These are phyloP conservation scores for Galaxias olidus DNA, from an alignment of 2,797 vertebrate species.

Conservation along the genomic window DNA sequence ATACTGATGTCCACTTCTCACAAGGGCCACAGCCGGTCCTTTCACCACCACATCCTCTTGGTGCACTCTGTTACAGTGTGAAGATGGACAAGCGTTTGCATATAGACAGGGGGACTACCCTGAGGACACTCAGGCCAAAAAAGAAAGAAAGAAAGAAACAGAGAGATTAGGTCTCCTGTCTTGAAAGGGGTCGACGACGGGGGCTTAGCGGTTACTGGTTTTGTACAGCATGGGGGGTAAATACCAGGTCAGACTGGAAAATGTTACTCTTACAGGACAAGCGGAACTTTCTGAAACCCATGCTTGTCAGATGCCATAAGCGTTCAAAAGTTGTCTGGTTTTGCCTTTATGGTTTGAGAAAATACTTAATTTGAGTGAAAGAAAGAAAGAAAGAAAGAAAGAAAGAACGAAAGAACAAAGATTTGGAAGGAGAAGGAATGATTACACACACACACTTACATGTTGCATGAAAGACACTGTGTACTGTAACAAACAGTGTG, in stretches of 20 bases:
- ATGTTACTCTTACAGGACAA: background rate
- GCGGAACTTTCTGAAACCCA: too few relatives aligned
- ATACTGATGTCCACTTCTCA: too few relatives aligned
- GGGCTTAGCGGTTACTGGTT: background rate
- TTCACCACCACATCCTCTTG: constrained; percentile 27
- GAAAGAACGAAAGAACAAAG: too few relatives aligned
- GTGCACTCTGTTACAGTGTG: constrained; percentile 15
- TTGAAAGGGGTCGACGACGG: background rate
- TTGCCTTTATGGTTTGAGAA: too few relatives aligned
- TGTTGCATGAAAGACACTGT: too few relatives aligned
- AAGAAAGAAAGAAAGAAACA: constrained; percentile 1
- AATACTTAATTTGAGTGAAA: too few relatives aligned
- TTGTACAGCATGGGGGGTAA: background rate
- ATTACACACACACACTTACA: too few relatives aligned
- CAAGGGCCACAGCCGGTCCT: constrained; percentile 28
- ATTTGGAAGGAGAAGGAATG: too few relatives aligned
- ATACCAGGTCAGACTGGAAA: too few relatives aligned
- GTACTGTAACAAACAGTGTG: background rate
- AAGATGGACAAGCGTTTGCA: constrained; percentile 3
- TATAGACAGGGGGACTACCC: background rate
- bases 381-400: background rate
- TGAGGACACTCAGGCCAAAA: background rate
- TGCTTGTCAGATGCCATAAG: too few relatives aligned
- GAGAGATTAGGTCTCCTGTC: constrained; percentile 5
- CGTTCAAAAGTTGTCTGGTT: too few relatives aligned